A percentile compares a stretch with the other conserved stretches of the same genome.
Evolutionary conservation across 1,140 invertebrate genomes (phyloP).

Genomic region (Trachymyrmex cornetzi): DNA sequence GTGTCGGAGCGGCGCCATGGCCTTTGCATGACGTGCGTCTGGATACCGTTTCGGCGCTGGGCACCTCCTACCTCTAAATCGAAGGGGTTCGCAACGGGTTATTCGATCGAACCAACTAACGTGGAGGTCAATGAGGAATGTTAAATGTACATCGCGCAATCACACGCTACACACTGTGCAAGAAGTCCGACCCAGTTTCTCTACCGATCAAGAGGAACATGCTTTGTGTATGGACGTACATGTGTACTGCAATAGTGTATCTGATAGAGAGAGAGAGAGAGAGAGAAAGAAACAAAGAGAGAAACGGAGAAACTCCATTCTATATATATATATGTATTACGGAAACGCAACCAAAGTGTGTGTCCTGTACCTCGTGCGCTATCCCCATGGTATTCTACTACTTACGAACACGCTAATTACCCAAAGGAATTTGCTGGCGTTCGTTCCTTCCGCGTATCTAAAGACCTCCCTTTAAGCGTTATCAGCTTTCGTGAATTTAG

Average conservation of each 20-base stretch:
- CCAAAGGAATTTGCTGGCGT: constrained; percentile 71
- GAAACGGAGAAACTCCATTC: constrained; percentile 31
- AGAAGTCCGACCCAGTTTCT: constrained; percentile 66
- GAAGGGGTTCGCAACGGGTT: constrained; percentile 27
- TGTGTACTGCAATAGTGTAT: not conserved
- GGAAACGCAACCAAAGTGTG: constrained; percentile 43
- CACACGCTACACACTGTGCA: constrained; percentile 32
- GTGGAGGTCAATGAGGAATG: constrained; percentile 66
- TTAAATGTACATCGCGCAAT: constrained; percentile 62
- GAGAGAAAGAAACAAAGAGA: not conserved
- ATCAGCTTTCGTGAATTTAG: constrained; percentile 73
- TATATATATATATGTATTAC: not conserved
- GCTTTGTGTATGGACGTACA: not conserved
- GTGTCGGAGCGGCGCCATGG: constrained; percentile 32
- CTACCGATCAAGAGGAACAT: not conserved
- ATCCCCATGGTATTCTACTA: constrained; percentile 19
- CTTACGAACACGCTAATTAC: constrained; percentile 74
- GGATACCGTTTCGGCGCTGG: constrained; percentile 37
- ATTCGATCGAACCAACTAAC: constrained; percentile 39
- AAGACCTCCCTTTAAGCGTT: constrained; percentile 68
- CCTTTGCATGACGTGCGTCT: constrained; percentile 48
- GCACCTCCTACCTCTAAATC: not conserved
- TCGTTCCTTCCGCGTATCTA: constrained; percentile 61
- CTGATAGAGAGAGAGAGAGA: not conserved
- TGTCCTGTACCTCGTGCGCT: constrained; percentile 28